Evolutionary conservation across 2,888 invertebrate species (phyloP).

Genomic region (Trimorus sp.): DNA sequence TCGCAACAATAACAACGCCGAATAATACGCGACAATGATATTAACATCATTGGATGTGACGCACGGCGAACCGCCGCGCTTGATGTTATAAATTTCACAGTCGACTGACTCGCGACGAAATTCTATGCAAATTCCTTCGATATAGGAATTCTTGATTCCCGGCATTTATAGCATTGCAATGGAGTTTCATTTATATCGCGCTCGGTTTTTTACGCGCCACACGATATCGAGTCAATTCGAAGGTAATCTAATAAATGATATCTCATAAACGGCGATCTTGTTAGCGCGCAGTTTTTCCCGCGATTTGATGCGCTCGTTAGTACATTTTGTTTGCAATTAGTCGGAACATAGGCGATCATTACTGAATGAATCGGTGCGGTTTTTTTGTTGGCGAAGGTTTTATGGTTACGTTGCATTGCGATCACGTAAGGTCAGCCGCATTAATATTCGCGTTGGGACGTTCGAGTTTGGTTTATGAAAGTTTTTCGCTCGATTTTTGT

Average conservation of each 20-base stretch:
- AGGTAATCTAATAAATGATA: constrained; percentile 21
- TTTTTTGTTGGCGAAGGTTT: too few relatives aligned
- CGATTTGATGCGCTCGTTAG: too few relatives aligned
- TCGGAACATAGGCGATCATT: too few relatives aligned
- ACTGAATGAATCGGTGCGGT: too few relatives aligned
- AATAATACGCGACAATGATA: neutral
- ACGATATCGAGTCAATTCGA: constrained; percentile 3
- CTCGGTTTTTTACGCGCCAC: constrained; percentile 14
- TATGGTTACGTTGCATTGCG: too few relatives aligned
- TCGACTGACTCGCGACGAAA: constrained; percentile 52
- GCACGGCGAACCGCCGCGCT: constrained; percentile 18
- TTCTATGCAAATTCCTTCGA: constrained; percentile 58
- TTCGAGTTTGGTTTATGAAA: too few relatives aligned
- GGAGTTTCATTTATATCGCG: constrained; percentile 50
- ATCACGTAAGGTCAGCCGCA: too few relatives aligned
- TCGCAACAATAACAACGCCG: too few relatives aligned
- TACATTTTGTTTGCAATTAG: too few relatives aligned
- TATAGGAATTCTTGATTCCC: constrained; percentile 56
- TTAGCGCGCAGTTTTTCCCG: too few relatives aligned
- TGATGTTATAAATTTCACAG: constrained; percentile 50
- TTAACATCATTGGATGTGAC: neutral
- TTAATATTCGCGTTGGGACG: too few relatives aligned
- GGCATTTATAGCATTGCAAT: constrained; percentile 47
- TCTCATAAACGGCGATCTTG: neutral
- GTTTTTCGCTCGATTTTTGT: too few relatives aligned